Base-by-base conservation (phyloP, 2,113 vertebrate species). In the Bos indicus region DNA sequence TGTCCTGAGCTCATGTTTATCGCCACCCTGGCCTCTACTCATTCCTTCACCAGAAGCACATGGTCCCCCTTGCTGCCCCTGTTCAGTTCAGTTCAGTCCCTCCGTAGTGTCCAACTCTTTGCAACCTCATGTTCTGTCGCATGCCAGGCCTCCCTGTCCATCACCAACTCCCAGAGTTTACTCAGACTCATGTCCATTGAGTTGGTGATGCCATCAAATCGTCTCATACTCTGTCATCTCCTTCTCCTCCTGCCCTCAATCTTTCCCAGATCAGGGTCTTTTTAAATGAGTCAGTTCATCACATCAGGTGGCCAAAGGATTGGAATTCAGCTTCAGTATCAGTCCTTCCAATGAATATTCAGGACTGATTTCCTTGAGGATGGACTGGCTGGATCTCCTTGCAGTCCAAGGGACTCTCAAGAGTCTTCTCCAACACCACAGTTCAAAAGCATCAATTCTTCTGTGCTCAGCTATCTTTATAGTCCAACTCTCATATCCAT, bases 111-210 rank as follows among this genome's bases (percentile, higher is more conserved):
- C 19, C n/a, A 12, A 6, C 67, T 71, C 67, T 71, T 36, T 36
- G 67, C 0, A 0, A 71, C n/a, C n/a, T 19, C n/a, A 40, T 23
- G 67, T 11, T 40, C n/a, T 40, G 19, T n/a, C 40, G n/a, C 19
- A 40, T 2, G 5, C 67, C 67, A 71, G 9, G 17, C 67, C 9
- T 40, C 67, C n/a, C 19, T 40, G n/a, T 71, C n/a, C 19, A 40
- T 21, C 67, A 71, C n/a, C 67, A 71, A 40, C 10, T 40, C 67
- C 67, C 10, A 36, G n/a, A 12, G 19, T 40, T 23, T 71, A 23
- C 67, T 71, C 19, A 71, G 36, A 23, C 19, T 71, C 67, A 0
- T 71, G 67, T 71, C n/a, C 67, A 71, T 12, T 71, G n/a, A 71
- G n/a, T 71, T 23, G 67, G n/a, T 71, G n/a, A 40, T 23, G 19